These are phyloP conservation scores for Blastomussa wellsi DNA, from an alignment of 92 coral and sea anemone species.

Conservation along the genomic window DNA sequence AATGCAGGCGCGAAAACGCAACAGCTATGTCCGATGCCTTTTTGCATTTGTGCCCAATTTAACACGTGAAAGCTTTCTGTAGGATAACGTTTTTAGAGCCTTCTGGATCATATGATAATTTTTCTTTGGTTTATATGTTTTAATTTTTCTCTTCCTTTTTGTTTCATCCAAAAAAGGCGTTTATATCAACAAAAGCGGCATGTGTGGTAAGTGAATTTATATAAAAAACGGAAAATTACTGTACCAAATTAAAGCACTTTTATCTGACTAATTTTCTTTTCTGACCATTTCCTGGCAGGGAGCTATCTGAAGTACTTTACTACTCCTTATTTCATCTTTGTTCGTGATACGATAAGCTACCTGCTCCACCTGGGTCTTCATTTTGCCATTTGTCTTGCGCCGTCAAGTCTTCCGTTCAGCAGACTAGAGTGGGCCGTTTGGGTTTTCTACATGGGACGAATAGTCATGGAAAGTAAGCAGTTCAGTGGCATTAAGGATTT, in stretches of 20 bases:
- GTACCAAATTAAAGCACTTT: background rate
- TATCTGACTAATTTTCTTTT: background rate
- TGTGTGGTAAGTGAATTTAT: conserved; percentile 5
- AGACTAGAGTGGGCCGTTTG: conserved; percentile 26
- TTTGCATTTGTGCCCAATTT: background rate
- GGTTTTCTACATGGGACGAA: conserved; percentile 10
- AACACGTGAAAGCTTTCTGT: background rate
- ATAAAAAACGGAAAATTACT: no score
- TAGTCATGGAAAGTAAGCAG: conserved; percentile 15
- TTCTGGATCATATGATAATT: background rate
- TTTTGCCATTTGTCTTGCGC: conserved; percentile 10
- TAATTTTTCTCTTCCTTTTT: background rate
- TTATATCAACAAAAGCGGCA: conserved; percentile 9
- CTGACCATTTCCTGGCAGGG: background rate
- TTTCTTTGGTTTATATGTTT: background rate
- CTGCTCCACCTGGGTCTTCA: conserved; percentile 28
- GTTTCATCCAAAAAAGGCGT: background rate
- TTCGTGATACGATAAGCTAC: conserved; percentile 16
- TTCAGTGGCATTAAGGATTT: background rate
- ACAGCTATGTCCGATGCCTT: background rate
- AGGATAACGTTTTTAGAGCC: background rate
- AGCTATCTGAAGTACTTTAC: conserved; percentile 10
- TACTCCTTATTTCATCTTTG: conserved; percentile 26
- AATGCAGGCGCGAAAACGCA: no score
- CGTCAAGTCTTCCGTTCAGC: conserved; percentile 10